Evolutionary conservation across 2,797 vertebrate genomes (phyloP), one percentile per base, ranked within the genome.

Genomic region (Valencia hispanica): DNA sequence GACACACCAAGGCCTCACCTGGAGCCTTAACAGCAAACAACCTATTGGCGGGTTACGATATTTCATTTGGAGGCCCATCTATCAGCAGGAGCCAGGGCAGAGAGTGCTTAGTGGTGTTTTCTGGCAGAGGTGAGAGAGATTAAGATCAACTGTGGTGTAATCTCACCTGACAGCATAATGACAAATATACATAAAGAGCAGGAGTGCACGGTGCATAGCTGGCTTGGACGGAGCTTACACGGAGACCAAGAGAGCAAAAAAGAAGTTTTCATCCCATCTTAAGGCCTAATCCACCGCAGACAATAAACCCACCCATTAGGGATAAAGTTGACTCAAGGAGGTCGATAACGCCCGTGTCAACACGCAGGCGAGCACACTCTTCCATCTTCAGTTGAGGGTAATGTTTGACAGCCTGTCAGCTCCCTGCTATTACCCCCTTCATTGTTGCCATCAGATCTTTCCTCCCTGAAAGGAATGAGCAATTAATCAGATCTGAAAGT

Each of bases 21-120:
- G 80, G 36, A 68, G 82, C 61, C 79, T 59, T 68, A 89, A 76
- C 75, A 59, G n/a, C 51, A 66, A 79, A 68, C 61, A 41, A 73
- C 70, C 72, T 92, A 94, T 94, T 92, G 88, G 82, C 76, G 83
- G 89, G 82, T 87, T 93, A 86, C 78, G 84, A 84, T 94, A 90
- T 94, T 95, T 94, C 80, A 92, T 94, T 93, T 94, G 80, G 85
- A 89, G 85, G 80, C 91, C 82, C 82, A 70, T 95, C 94, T 93
- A 86, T 94, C 94, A 94, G 91, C 91, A 51, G 81, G 84, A 88
- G 68, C 75, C 68, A 81, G 84, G 84, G 87, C 74, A 88, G 87
- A 87, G 88, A 84, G 91, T 92, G 93, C 93, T 95, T 92, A 92
- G 90, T 83, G 79, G 75, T 84, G 85, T 89, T 92, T 88, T 88